Conservation (phyloP, 2,888 invertebrate genomes). For the Leucozona laternaria region DNA sequence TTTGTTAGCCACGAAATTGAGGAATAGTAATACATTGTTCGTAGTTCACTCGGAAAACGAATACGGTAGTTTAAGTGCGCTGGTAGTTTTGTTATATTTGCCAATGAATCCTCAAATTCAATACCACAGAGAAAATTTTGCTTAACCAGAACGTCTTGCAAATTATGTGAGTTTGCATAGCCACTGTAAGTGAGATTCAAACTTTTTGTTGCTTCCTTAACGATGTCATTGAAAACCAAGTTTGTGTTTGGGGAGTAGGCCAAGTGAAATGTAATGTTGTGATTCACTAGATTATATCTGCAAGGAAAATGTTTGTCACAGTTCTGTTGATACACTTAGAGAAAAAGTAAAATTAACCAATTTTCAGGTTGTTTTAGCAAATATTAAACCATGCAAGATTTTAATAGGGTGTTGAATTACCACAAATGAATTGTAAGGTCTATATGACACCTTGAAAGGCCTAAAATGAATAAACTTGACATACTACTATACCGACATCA, state of each 20-base stretch:
- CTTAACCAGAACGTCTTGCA: constrained; percentile 79
- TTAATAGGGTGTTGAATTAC: too few relatives aligned
- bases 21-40: constrained; percentile 61
- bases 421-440: too few relatives aligned
- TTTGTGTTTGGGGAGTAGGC: constrained; percentile 84
- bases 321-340: too few relatives aligned
- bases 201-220: constrained; percentile 77
- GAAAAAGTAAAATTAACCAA: too few relatives aligned
- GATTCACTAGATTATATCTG: not conserved
- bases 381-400: too few relatives aligned
- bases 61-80: constrained; percentile 73
- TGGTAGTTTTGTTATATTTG: not conserved
- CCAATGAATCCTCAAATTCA: constrained; percentile 86
- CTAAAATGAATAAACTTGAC: too few relatives aligned
- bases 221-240: constrained; percentile 82
- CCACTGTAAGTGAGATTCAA: constrained; percentile 74
- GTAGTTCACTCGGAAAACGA: constrained; percentile 78
- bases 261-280: constrained; percentile 74
- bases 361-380: too few relatives aligned
- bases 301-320: too few relatives aligned
- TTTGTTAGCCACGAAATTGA: constrained; percentile 77
- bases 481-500: too few relatives aligned
- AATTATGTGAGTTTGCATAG: constrained; percentile 65
- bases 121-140: constrained; percentile 78
- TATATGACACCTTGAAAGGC: too few relatives aligned